Evolutionary conservation across 2,797 vertebrate species (phyloP).

Genomic region (Cossypha polioptera): DNA sequence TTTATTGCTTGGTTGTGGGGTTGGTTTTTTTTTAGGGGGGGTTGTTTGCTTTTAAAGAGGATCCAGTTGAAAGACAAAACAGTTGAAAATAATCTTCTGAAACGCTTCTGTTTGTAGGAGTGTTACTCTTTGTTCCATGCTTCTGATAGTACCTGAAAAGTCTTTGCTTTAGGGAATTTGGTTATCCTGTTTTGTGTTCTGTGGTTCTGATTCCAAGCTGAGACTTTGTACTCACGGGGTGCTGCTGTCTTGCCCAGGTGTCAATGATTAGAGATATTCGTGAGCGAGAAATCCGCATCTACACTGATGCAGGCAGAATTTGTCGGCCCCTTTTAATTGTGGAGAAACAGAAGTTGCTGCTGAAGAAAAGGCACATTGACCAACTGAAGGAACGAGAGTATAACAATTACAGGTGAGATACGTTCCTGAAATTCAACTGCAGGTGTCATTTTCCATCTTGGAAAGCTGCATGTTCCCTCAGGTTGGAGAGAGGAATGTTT

Average conservation of each 20-base stretch:
- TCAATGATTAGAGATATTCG: constrained; percentile 98
- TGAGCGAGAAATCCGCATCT: constrained; percentile 96
- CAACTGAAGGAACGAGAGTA: constrained; percentile 97
- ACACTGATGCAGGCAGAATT: constrained; percentile 95
- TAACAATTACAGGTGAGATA: constrained; percentile 93
- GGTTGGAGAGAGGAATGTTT: background rate
- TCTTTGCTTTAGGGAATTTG: background rate
- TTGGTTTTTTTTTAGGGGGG: accelerated
- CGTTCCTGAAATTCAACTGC: background rate
- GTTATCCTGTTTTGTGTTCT: background rate
- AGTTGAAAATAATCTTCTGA: background rate
- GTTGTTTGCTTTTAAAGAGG: background rate
- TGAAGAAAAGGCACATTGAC: constrained; percentile 97
- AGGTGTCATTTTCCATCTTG: background rate
- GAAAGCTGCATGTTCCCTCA: background rate
- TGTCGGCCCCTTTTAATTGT: constrained; percentile 95
- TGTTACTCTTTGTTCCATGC: background rate
- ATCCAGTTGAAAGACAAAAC: background rate
- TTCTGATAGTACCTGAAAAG: background rate
- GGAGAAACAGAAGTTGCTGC: constrained; percentile 93
- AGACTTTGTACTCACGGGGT: accelerated
- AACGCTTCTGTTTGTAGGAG: background rate
- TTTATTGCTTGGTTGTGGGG: background rate
- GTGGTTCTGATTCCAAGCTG: background rate
- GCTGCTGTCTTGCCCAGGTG: constrained; percentile 77